A percentile compares a stretch with the other conserved stretches of the same genome.
phyloP scores from a whole-genome alignment of 2,888 invertebrate species.

The Cerastoderma edule region DNA sequence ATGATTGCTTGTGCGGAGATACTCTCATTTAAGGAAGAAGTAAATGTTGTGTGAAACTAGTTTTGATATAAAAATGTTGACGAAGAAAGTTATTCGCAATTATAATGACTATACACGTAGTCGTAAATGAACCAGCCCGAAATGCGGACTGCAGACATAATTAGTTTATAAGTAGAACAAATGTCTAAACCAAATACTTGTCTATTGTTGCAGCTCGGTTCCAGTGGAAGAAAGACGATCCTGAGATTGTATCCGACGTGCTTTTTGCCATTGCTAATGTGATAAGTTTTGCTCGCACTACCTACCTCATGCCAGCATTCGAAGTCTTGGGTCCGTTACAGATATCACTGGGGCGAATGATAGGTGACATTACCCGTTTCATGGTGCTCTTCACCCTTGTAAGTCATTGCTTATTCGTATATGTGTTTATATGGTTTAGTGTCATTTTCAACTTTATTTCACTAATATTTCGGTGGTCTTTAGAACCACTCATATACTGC shows the following conservation, averaged over 20 bases:
- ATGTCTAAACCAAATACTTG: too few species aligned
- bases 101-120: too few species aligned
- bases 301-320: conserved; percentile 84
- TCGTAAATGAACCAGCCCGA: too few species aligned
- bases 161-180: too few species aligned
- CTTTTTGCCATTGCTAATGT: conserved; percentile 84
- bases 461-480: too few species aligned
- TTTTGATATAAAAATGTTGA: too few species aligned
- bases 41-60: too few species aligned
- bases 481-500: too few species aligned
- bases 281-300: conserved; percentile 83
- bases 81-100: too few species aligned
- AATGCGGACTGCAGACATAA: too few species aligned
- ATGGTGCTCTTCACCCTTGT: conserved; percentile 83
- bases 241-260: conserved; percentile 83
- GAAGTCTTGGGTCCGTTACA: conserved; percentile 83
- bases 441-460: neutral
- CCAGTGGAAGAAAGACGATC: conserved; percentile 83
- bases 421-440: neutral
- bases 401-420: conserved; percentile 51
- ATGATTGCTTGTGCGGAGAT: too few species aligned
- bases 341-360: conserved; percentile 83
- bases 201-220: conserved; percentile 82
- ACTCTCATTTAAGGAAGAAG: too few species aligned
- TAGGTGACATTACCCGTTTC: conserved; percentile 83